These are phyloP conservation scores for Eclectus roratus DNA, from an alignment of 2,113 vertebrate genomes.

Conservation along the genomic window DNA sequence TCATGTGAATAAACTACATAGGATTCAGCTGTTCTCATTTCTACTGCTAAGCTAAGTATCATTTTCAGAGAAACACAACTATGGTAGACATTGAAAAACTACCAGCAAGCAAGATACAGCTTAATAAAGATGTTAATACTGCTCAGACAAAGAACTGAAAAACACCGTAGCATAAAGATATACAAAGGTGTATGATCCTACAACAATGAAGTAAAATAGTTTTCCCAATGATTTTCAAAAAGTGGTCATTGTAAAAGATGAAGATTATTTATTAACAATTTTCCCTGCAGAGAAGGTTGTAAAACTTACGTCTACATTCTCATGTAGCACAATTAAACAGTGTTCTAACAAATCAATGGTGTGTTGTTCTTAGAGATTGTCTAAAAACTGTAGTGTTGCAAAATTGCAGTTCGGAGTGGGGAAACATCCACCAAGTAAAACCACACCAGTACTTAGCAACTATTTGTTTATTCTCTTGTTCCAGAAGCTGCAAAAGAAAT, in stretches of 20 bases:
- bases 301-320: neutral
- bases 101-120: neutral
- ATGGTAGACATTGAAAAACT: neutral
- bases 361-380: neutral
- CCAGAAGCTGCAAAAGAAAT: conserved; percentile 31
- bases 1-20: neutral
- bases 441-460: neutral
- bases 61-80: conserved; percentile 9
- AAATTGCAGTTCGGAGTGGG: neutral
- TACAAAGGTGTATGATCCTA: neutral
- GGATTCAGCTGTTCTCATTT: neutral
- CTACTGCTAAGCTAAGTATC: neutral
- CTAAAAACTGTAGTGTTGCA: neutral
- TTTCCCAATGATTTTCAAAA: neutral
- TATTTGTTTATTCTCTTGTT: neutral
- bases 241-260: neutral
- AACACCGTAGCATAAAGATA: neutral
- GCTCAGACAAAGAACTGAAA: conserved; percentile 18
- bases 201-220: neutral
- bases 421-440: neutral
- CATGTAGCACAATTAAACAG: neutral
- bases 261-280: neutral
- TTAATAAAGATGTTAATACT: conserved; percentile 24
- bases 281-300: conserved; percentile 9
- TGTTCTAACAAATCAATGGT: neutral